These are phyloP conservation scores for Eupithecia tripunctaria DNA, from an alignment of 2,888 invertebrate genomes.

Conservation along the genomic window DNA sequence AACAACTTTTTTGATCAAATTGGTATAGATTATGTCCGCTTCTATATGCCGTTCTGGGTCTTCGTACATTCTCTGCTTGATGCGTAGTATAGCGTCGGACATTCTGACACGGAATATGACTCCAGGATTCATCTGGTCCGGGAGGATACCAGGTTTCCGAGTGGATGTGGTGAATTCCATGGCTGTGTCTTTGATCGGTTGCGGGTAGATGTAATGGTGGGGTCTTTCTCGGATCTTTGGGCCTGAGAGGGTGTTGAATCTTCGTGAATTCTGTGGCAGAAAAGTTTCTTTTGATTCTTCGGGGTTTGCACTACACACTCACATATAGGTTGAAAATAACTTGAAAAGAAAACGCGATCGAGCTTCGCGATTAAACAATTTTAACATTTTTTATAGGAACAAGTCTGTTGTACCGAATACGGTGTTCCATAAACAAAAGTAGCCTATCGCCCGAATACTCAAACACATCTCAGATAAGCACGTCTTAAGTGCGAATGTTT, in stretches of 20 bases:
- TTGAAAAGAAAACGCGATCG: not conserved
- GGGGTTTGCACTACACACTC: conserved; percentile 4
- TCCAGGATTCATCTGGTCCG: conserved; percentile 79
- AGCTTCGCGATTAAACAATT: too few species aligned
- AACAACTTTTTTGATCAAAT: conserved; percentile 76
- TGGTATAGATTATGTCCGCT: conserved; percentile 78
- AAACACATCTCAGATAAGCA: too few species aligned
- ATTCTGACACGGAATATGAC: conserved; percentile 77
- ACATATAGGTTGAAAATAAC: not conserved
- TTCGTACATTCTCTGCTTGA: conserved; percentile 80
- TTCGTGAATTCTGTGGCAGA: conserved; percentile 64
- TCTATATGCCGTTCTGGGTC: conserved; percentile 78
- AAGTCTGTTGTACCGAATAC: too few species aligned
- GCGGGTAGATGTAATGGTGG: conserved; percentile 76
- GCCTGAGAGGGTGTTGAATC: conserved; percentile 66
- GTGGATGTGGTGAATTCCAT: conserved; percentile 72
- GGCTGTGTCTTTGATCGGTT: conserved; percentile 73
- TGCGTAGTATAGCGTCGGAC: conserved; percentile 77
- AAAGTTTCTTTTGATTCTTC: conserved; percentile 53
- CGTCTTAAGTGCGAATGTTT: too few species aligned
- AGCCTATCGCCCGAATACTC: too few species aligned
- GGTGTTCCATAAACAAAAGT: too few species aligned
- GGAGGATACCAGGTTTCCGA: conserved; percentile 70
- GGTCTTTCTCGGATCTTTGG: conserved; percentile 74
- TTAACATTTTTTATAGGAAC: too few species aligned